phyloP scores from a whole-genome alignment of 2,797 vertebrate genomes.

The Enteromius radiatus region DNA sequence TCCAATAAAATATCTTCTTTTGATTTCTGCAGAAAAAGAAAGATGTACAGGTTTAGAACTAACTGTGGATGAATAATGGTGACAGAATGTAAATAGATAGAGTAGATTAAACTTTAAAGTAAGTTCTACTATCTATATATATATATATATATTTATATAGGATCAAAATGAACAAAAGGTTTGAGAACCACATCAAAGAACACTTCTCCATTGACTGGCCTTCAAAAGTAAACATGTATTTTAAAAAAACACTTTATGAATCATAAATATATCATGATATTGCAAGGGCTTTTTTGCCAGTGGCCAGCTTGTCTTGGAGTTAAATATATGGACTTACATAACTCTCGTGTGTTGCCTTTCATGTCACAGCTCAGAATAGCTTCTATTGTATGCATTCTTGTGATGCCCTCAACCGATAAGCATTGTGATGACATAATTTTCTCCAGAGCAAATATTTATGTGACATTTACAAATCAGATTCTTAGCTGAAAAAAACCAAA shows the following conservation, averaged over 20 bases:
- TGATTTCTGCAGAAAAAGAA: background rate
- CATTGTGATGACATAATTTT: constrained; percentile 2
- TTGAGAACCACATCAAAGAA: background rate
- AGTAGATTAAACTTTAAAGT: background rate
- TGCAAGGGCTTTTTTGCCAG: background rate
- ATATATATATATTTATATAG: background rate
- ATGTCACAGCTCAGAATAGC: background rate
- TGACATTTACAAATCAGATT: background rate
- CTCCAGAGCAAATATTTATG: background rate
- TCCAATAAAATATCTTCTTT: background rate
- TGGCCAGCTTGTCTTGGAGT: background rate
- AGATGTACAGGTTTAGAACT: background rate
- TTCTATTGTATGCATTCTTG: background rate
- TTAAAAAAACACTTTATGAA: background rate
- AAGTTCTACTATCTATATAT: background rate
- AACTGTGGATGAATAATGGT: background rate
- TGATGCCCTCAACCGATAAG: background rate
- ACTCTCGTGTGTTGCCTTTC: background rate
- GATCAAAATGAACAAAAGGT: background rate
- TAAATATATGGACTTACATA: constrained; percentile 3
- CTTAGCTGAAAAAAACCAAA: background rate
- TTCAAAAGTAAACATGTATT: background rate
- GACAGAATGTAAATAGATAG: background rate
- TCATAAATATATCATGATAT: background rate
- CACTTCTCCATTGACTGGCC: background rate